Conservation (phyloP, 2,888 invertebrate genomes). For the Drosophila sordidula region DNA sequence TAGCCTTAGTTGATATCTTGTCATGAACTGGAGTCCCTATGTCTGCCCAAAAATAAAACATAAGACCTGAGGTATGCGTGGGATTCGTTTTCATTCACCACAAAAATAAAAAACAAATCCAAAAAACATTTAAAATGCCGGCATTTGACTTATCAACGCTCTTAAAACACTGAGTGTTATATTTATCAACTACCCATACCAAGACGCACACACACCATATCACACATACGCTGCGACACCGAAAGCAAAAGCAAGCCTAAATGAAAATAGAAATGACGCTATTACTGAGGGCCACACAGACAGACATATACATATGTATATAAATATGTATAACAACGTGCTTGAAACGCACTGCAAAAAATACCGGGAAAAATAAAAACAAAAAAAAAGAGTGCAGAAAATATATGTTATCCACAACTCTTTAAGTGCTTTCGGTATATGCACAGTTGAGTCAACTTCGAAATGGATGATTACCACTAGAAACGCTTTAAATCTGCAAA, state of each 20-base stretch:
- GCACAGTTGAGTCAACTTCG: conserved; percentile 35
- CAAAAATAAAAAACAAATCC: conserved; percentile 8
- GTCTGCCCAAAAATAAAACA: conserved; percentile 33
- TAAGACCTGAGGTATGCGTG: not conserved
- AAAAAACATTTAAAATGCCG: conserved; percentile 29
- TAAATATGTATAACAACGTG: conserved; percentile 24
- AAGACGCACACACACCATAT: conserved; percentile 22
- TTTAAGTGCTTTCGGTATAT: conserved; percentile 19
- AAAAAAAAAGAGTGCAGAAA: conserved; percentile 8
- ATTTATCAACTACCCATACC: conserved; percentile 63
- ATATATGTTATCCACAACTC: conserved; percentile 15
- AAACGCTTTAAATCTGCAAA: conserved; percentile 36
- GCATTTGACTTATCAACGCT: conserved; percentile 52
- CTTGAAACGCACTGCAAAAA: conserved; percentile 30
- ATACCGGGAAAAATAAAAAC: conserved; percentile 8
- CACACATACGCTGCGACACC: conserved; percentile 28
- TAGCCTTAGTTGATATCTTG: not conserved
- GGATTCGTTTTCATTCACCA: conserved; percentile 31
- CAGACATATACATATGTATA: conserved; percentile 14
- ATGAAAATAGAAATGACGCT: conserved; percentile 79
- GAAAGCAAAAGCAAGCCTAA: conserved; percentile 57
- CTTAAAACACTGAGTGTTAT: conserved; percentile 30
- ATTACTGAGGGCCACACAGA: conserved; percentile 43
- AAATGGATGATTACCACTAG: conserved; percentile 41
- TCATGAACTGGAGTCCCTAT: conserved; percentile 10